These are phyloP conservation scores for Chorisops tibialis DNA, from an alignment of 2,888 invertebrate species.

Conservation along the genomic window DNA sequence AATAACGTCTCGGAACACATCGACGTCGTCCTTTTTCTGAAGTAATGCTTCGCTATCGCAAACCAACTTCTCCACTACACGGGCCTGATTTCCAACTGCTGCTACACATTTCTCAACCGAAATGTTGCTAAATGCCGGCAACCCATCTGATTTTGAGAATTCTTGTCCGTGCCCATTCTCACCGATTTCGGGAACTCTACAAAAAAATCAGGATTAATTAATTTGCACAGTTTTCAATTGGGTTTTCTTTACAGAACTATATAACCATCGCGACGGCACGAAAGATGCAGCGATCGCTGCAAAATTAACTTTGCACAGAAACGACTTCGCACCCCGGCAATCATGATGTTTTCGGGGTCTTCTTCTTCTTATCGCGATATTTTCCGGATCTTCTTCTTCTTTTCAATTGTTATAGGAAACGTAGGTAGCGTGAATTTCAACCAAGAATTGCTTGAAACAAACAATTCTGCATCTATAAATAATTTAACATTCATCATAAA, in stretches of 20 bases:
- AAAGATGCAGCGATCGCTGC: not conserved
- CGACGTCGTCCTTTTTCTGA: slow-evolving; percentile 47
- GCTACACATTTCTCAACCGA: slow-evolving; percentile 81
- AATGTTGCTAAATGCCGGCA: slow-evolving; percentile 77
- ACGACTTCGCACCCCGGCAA: not conserved
- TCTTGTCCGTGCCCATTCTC: slow-evolving; percentile 75
- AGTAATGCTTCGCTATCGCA: slow-evolving; percentile 64
- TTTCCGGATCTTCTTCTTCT: too few species aligned
- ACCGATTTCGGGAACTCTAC: slow-evolving; percentile 76
- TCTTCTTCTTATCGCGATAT: too few species aligned
- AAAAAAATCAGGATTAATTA: slow-evolving; percentile 39
- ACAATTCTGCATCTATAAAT: too few species aligned
- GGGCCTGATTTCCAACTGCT: slow-evolving; percentile 76
- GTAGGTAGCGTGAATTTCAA: too few species aligned
- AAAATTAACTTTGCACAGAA: not conserved
- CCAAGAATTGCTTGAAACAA: too few species aligned
- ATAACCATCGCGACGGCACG: slow-evolving; percentile 19
- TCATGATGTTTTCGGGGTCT: slow-evolving; percentile 4
- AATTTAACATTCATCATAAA: too few species aligned
- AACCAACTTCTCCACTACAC: slow-evolving; percentile 76
- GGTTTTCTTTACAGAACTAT: slow-evolving; percentile 50
- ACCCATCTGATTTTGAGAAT: slow-evolving; percentile 63
- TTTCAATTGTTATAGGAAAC: too few species aligned
- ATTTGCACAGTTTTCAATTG: not conserved
- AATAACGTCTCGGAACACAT: slow-evolving; percentile 67